Conservation (phyloP, 2,888 invertebrate genomes). For the Nomada hirtipes region DNA sequence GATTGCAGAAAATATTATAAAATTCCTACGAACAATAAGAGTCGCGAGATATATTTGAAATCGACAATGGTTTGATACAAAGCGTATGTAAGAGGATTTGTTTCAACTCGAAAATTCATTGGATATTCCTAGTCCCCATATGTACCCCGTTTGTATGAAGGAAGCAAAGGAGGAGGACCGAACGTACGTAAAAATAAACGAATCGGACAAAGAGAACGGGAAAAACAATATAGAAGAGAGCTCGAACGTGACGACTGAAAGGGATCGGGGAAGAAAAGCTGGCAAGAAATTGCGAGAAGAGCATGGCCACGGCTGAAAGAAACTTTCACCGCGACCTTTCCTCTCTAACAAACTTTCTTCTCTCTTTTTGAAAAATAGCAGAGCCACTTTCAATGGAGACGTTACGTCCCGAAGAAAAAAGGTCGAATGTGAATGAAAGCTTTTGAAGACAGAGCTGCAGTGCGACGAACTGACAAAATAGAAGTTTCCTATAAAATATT, state of each 20-base stretch:
- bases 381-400: constrained; percentile 14
- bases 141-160: background rate
- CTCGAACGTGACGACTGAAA: background rate
- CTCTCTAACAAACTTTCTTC: constrained; percentile 16
- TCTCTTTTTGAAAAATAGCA: constrained; percentile 8
- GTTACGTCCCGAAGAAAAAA: background rate
- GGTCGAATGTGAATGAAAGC: background rate
- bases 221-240: constrained; percentile 14
- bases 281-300: constrained; percentile 22
- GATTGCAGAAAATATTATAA: no score
- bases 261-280: constrained; percentile 14
- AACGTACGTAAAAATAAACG: constrained; percentile 7
- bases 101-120: no score
- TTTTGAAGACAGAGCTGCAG: background rate
- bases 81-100: no score
- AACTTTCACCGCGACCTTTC: constrained; percentile 39
- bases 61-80: no score
- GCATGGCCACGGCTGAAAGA: constrained; percentile 8
- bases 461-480: background rate
- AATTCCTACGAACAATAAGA: no score
- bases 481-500: background rate
- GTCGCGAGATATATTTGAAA: no score
- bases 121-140: background rate
- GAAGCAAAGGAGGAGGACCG: background rate
- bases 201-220: background rate